These are phyloP conservation scores for Apamea anceps DNA, from an alignment of 2,888 invertebrate species.

Conservation along the genomic window DNA sequence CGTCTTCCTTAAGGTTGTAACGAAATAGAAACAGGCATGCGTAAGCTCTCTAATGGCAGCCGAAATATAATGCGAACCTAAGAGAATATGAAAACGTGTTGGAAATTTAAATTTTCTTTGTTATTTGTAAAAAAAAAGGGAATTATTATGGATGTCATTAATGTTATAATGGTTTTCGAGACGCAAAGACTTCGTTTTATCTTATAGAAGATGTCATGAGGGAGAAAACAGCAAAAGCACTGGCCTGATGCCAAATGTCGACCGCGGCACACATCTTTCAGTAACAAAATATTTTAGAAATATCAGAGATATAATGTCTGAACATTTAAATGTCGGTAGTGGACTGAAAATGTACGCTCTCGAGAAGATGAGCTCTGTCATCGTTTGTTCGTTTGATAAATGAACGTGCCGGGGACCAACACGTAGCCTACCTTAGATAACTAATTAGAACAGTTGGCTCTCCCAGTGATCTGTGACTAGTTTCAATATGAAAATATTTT, in stretches of 20 bases:
- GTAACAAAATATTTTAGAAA: constrained; percentile 85
- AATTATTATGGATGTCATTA: constrained; percentile 49
- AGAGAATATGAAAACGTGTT: constrained; percentile 47
- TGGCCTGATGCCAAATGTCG: constrained; percentile 86
- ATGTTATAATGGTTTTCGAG: constrained; percentile 68
- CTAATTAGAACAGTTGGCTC: constrained; percentile 41
- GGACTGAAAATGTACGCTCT: constrained; percentile 51
- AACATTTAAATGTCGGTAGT: constrained; percentile 62
- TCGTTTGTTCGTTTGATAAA: constrained; percentile 50
- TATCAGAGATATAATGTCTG: constrained; percentile 75
- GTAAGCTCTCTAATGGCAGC: constrained; percentile 70
- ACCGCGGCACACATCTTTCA: constrained; percentile 84
- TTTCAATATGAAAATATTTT: constrained; percentile 1
- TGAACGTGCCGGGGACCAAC: constrained; percentile 18
- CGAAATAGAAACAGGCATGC: constrained; percentile 68
- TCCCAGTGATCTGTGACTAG: constrained; percentile 31
- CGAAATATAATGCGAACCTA: constrained; percentile 52
- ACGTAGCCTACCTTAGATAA: constrained; percentile 31
- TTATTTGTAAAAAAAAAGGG: constrained; percentile 21
- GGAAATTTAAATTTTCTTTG: constrained; percentile 40
- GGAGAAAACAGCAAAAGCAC: constrained; percentile 86
- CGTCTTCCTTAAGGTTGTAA: constrained; percentile 49
- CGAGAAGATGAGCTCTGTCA: constrained; percentile 41
- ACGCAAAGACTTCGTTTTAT: constrained; percentile 78
- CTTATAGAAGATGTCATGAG: constrained; percentile 83